Evolutionary conservation across 2,797 vertebrate species (phyloP).

Genomic region (Arrhamphus sclerolepis): DNA sequence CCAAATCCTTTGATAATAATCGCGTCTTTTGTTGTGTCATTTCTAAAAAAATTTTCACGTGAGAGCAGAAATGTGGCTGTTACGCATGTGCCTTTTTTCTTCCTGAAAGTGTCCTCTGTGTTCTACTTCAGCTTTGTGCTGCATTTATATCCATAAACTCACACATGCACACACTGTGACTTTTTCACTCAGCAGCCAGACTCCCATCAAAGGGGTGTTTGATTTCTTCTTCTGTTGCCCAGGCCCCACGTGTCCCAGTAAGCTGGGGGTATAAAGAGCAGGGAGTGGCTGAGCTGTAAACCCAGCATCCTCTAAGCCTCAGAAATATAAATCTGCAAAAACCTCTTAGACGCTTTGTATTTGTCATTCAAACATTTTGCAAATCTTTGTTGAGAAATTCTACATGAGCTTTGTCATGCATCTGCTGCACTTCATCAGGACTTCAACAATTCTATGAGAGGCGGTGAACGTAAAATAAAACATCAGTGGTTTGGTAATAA

Average conservation of each 20-base stretch:
- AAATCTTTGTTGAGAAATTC: constrained; percentile 30
- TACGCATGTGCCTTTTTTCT: constrained; percentile 21
- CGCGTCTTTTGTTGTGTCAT: constrained; percentile 48
- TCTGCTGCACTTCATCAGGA: constrained; percentile 28
- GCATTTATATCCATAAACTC: constrained; percentile 69
- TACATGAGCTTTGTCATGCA: constrained; percentile 39
- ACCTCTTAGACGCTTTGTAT: constrained; percentile 48
- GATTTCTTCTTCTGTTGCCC: constrained; percentile 66
- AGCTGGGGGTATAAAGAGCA: constrained; percentile 49
- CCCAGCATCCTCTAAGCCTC: constrained; percentile 44
- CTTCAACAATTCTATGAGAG: constrained; percentile 33
- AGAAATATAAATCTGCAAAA: constrained; percentile 46
- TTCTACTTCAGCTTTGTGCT: constrained; percentile 59
- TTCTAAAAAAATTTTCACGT: constrained; percentile 12
- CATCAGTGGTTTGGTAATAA: neutral
- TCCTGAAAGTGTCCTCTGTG: constrained; percentile 47
- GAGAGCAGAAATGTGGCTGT: constrained; percentile 34
- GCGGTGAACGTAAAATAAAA: constrained; percentile 13
- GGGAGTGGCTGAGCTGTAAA: constrained; percentile 56
- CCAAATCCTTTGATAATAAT: constrained; percentile 42
- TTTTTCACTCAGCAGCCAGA: constrained; percentile 67
- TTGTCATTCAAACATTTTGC: constrained; percentile 52
- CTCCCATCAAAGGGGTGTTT: constrained; percentile 73
- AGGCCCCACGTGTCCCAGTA: constrained; percentile 54
- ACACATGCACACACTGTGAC: constrained; percentile 39